phyloP scores from a whole-genome alignment of 2,113 vertebrate genomes.

The Greenwoodochromis staneri region DNA sequence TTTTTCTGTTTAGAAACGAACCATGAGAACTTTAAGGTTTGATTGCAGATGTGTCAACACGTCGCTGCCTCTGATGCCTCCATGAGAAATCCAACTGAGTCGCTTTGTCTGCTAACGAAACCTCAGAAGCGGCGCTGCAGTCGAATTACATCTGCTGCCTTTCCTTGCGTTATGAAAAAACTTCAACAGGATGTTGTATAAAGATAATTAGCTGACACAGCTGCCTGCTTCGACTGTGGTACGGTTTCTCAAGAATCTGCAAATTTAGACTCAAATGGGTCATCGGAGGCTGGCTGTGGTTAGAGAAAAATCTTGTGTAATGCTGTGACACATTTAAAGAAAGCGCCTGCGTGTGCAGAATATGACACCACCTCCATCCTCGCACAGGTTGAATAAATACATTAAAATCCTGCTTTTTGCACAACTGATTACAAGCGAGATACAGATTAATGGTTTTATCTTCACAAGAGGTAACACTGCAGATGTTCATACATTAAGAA shows the following conservation, averaged over 20 bases:
- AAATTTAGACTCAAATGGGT: constrained; percentile 28
- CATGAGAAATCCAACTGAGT: not conserved
- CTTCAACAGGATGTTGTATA: constrained; percentile 38
- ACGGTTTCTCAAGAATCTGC: constrained; percentile 3
- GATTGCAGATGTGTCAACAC: not conserved
- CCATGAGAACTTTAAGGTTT: not conserved
- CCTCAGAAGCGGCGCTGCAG: not conserved
- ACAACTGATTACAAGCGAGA: not conserved
- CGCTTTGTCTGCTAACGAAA: not conserved
- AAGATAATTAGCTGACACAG: constrained; percentile 33
- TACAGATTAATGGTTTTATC: constrained; percentile 68
- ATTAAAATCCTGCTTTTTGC: not conserved
- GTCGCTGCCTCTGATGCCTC: no score
- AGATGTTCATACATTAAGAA: constrained; percentile 79
- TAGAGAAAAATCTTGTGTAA: not conserved
- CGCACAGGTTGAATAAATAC: not conserved
- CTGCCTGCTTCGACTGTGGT: not conserved
- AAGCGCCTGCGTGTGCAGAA: not conserved
- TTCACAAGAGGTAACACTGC: constrained; percentile 76
- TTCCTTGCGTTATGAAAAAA: not conserved
- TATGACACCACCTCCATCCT: not conserved
- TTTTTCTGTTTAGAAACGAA: not conserved
- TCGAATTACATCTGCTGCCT: not conserved
- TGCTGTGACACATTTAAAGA: not conserved
- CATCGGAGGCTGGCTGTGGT: constrained; percentile 14